Evolutionary conservation across 2,888 invertebrate species (phyloP).

Genomic region (Tridacna gigas): DNA sequence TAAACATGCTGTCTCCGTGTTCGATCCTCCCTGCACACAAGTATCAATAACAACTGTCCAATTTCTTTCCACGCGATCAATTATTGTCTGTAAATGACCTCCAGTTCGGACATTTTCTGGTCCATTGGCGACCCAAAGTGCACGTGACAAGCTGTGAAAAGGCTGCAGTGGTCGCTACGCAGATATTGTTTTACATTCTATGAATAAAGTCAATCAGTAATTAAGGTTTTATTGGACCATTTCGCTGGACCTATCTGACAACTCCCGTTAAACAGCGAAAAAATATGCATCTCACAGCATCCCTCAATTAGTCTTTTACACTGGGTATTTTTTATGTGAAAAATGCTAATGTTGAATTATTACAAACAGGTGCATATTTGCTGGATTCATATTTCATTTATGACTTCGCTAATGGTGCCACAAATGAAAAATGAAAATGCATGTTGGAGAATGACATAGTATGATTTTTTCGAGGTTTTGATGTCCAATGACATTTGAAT

Average conservation of each 20-base stretch:
- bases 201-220: slow-evolving; percentile 51
- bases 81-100: slow-evolving; percentile 55
- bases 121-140: slow-evolving; percentile 42
- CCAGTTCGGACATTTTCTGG: slow-evolving; percentile 48
- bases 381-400: slow-evolving; percentile 55
- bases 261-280: slow-evolving; percentile 25
- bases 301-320: slow-evolving; percentile 26
- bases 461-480: no score
- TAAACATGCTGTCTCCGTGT: slow-evolving; percentile 3
- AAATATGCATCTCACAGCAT: slow-evolving; percentile 27
- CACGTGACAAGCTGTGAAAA: slow-evolving; percentile 63
- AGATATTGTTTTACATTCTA: slow-evolving; percentile 50
- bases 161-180: slow-evolving; percentile 36
- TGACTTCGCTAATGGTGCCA: slow-evolving; percentile 30
- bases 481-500: no score
- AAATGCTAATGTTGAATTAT: slow-evolving; percentile 48
- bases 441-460: neutral
- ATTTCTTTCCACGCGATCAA: slow-evolving; percentile 51
- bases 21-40: neutral
- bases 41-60: slow-evolving; percentile 19
- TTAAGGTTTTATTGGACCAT: slow-evolving; percentile 47
- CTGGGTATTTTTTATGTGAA: slow-evolving; percentile 20
- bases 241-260: slow-evolving; percentile 22
- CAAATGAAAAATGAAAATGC: slow-evolving; percentile 32
- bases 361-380: slow-evolving; percentile 51